These are phyloP conservation scores for Procapra przewalskii DNA, from an alignment of 2,113 vertebrate genomes.

Conservation along the genomic window DNA sequence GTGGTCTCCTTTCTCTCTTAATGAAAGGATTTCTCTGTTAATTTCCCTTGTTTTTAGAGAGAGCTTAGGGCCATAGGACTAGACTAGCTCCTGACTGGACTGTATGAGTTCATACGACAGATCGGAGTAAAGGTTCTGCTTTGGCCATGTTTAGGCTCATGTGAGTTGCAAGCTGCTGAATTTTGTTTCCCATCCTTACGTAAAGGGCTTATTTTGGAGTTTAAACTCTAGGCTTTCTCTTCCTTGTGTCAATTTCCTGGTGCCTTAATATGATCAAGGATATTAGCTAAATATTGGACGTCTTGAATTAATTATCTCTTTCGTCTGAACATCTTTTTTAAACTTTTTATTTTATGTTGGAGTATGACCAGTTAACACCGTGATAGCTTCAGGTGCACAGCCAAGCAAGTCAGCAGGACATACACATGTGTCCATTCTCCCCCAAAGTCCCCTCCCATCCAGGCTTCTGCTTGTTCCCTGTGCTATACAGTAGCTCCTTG, in stretches of 20 bases:
- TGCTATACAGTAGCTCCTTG: background rate
- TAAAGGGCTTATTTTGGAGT: background rate
- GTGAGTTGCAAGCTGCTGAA: background rate
- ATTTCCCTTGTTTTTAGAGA: background rate
- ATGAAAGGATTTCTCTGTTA: background rate
- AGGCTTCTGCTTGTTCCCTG: background rate
- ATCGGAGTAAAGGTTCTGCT: background rate
- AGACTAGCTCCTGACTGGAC: background rate
- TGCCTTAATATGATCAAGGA: background rate
- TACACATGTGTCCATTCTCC: accelerated
- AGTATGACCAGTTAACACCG: background rate
- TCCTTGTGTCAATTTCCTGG: background rate
- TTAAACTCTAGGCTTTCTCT: background rate
- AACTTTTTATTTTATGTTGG: background rate
- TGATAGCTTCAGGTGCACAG: background rate
- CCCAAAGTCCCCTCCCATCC: background rate
- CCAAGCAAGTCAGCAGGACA: background rate
- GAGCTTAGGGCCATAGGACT: background rate
- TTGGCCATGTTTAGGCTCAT: background rate
- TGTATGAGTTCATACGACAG: background rate
- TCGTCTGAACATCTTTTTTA: background rate
- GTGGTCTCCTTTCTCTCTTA: background rate
- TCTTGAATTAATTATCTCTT: background rate
- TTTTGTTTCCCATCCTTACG: background rate
- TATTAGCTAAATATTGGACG: background rate